Base-by-base conservation (phyloP, 23 tunicate genomes). In the Styela clava region DNA sequence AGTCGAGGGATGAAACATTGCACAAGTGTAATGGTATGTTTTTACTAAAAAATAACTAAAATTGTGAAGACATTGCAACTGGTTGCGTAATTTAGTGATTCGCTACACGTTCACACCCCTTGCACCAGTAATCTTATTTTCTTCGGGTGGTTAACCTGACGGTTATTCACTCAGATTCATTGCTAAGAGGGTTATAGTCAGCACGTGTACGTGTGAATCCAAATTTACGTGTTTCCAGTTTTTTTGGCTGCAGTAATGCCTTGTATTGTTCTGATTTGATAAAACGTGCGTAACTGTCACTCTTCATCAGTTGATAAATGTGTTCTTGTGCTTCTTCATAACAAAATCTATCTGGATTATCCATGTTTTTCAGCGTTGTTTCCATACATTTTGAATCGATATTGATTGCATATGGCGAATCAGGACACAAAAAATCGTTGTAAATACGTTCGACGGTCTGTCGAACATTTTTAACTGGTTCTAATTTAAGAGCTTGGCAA, bases 311-410 rank as follows among this genome's bases (percentile, higher is more conserved):
- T 2, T 87, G 89, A 73, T 86, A 95, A 31, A 95, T 95, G 73
- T 95, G 99, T 62, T 95, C 96, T 62, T 86, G 99, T 33, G 98
- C 98, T 69, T 94, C 82, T 36, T 93, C 98, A 74, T 83, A 93
- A 36, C 98, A 93, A 81, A 84, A 93, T 24, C 98, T 83, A 36
- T 81, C 88, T 2, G 92, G 90, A 65, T 80, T 85, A 44, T 84
- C 85, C 89, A 87, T 93, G 74, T 87, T 93, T 27, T 79, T 84
- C 21, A 84, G 27, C 20, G 90, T 82, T 68, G 71, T 78, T 24
- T 93, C 98, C 65, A 81, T 79, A 23, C 91, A 79, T 82, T 87
- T 87, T 29, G 98, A 93, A 85, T 93, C 98, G 28, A 93, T 85
- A 61, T 93, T 93, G 33, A 93, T 82, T 1, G 97, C 92, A 69